Conservation (phyloP, 1,140 invertebrate genomes). For the Trachelipus rathkii region DNA sequence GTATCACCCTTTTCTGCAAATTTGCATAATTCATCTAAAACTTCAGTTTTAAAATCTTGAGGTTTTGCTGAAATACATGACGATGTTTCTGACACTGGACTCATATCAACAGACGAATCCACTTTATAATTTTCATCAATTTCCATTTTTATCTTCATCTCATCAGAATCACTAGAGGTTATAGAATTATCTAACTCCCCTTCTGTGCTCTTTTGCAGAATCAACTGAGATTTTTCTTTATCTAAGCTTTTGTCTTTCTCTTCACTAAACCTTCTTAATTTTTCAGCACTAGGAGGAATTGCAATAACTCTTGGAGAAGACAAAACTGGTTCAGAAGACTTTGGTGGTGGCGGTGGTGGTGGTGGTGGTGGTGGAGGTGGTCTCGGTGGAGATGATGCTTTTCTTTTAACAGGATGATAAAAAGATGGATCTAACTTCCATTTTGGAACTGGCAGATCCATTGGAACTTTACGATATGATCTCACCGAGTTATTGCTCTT, state of each 20-base stretch:
- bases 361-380: conserved; percentile 21
- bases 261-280: conserved; percentile 42
- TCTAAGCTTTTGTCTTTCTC: conserved; percentile 29
- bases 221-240: conserved; percentile 26
- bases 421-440: conserved; percentile 40
- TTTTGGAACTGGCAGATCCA: conserved; percentile 42
- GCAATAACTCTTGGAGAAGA: conserved; percentile 24
- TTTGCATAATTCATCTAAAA: conserved; percentile 41
- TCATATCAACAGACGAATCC: conserved; percentile 17
- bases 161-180: conserved; percentile 38
- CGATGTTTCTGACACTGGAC: neutral
- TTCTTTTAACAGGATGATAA: conserved; percentile 29
- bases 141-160: conserved; percentile 34
- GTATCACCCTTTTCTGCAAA: conserved; percentile 45
- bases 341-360: conserved; percentile 22
- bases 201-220: conserved; percentile 20
- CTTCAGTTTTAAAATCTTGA: conserved; percentile 42
- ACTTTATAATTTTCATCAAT: conserved; percentile 20
- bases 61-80: neutral
- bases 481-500: conserved; percentile 27
- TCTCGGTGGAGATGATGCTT: conserved; percentile 27
- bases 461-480: conserved; percentile 33
- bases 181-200: conserved; percentile 32
- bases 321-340: conserved; percentile 27
- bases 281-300: conserved; percentile 43